phyloP scores from a whole-genome alignment of 2,113 vertebrate genomes.

The Anarrhichthys ocellatus region DNA sequence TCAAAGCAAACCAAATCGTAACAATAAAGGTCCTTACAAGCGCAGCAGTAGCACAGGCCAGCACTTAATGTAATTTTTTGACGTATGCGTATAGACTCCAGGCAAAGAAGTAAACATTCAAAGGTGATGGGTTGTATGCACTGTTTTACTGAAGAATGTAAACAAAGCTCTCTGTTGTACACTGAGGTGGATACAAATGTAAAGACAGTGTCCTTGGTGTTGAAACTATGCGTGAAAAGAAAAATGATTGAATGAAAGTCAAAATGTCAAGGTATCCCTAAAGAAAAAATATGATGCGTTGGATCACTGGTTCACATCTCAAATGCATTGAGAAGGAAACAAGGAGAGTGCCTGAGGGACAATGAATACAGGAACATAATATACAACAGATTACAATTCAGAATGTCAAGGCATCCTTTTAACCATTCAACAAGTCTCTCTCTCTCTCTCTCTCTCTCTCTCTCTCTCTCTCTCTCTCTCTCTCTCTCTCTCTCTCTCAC shows the following conservation, averaged over 20 bases:
- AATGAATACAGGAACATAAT: constrained; percentile 28
- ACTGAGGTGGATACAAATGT: background rate
- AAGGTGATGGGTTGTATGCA: background rate
- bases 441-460: background rate
- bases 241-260: constrained; percentile 41
- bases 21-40: constrained; percentile 12
- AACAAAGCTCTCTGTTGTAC: constrained; percentile 10
- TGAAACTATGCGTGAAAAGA: constrained; percentile 33
- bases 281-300: constrained; percentile 7
- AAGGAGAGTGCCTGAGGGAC: constrained; percentile 13
- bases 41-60: constrained; percentile 1
- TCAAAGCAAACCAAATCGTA: constrained; percentile 30
- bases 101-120: background rate
- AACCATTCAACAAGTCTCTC: constrained; percentile 74
- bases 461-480: constrained; percentile 56
- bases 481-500: constrained; percentile 14
- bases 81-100: background rate
- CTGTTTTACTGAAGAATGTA: background rate
- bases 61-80: background rate
- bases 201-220: background rate
- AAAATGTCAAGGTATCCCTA: constrained; percentile 57
- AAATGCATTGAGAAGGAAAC: constrained; percentile 37
- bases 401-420: constrained; percentile 70
- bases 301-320: constrained; percentile 32
- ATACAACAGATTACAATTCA: constrained; percentile 55